A percentile compares a stretch with the other conserved stretches of the same genome.
Evolutionary conservation across 1,140 invertebrate species (phyloP).

Genomic region (Sycobia sp.): DNA sequence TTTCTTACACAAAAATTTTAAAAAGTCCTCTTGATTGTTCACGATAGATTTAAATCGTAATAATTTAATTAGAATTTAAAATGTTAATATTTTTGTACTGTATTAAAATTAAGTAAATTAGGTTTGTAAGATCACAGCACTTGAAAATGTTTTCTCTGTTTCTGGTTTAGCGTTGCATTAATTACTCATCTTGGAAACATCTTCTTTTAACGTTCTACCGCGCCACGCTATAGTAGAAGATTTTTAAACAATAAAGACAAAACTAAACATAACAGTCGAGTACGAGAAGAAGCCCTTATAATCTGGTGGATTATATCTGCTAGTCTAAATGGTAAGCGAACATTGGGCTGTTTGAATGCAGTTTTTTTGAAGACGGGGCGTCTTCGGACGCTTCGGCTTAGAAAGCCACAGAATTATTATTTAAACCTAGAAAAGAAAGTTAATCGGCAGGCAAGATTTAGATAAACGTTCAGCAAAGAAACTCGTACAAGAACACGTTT

Average conservation of each 20-base stretch:
- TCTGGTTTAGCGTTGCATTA: conserved; percentile 33
- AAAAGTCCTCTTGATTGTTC: conserved; percentile 4
- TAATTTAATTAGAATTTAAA: conserved; percentile 10
- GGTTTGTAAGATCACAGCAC: conserved; percentile 15
- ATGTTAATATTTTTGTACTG: too few relatives aligned
- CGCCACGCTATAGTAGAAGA: conserved; percentile 32
- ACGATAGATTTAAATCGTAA: conserved; percentile 22
- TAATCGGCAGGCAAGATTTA: not conserved
- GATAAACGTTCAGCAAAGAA: conserved; percentile 7
- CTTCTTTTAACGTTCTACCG: conserved; percentile 33
- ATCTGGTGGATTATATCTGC: conserved; percentile 19
- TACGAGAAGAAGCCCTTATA: conserved; percentile 25
- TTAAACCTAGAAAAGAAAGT: not conserved
- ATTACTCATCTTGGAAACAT: conserved; percentile 33
- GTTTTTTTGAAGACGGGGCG: conserved; percentile 6
- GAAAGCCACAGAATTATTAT: conserved; percentile 15
- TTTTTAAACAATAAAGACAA: conserved; percentile 17
- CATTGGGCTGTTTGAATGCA: conserved; percentile 14
- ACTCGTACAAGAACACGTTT: conserved; percentile 4
- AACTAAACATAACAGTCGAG: conserved; percentile 17
- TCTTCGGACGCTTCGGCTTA: conserved; percentile 25
- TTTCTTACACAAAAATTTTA: too few relatives aligned
- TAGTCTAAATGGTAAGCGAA: conserved; percentile 24
- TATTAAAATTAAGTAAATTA: conserved; percentile 17
- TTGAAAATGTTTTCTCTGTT: conserved; percentile 36